Conservation (phyloP, 1,140 invertebrate genomes). For the Eufriesea mexicana region DNA sequence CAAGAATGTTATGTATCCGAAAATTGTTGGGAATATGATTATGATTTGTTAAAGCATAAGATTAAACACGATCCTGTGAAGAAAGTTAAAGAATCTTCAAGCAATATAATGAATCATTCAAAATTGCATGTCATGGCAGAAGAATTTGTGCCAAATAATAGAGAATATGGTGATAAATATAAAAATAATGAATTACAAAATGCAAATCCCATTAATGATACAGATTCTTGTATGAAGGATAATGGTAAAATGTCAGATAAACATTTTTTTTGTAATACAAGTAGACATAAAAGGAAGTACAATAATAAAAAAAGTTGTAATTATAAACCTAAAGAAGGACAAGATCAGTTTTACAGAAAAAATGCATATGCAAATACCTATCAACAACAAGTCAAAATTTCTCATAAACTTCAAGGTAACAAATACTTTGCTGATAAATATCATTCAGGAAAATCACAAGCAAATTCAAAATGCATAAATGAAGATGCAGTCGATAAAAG, state of each 20-base stretch:
- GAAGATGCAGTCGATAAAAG: no score
- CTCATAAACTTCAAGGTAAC: constrained; percentile 67
- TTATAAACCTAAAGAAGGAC: constrained; percentile 53
- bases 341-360: constrained; percentile 27
- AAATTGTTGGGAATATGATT: constrained; percentile 42
- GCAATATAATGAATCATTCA: constrained; percentile 56
- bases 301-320: constrained; percentile 55
- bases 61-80: constrained; percentile 15
- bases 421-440: constrained; percentile 60
- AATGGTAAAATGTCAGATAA: constrained; percentile 1
- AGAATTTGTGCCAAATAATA: constrained; percentile 65
- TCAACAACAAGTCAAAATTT: constrained; percentile 44
- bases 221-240: neutral
- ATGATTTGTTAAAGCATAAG: constrained; percentile 15
- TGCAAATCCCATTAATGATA: neutral
- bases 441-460: constrained; percentile 42
- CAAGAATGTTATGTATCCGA: constrained; percentile 12
- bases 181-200: neutral
- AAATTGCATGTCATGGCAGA: constrained; percentile 71
- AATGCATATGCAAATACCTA: constrained; percentile 50
- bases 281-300: constrained; percentile 55
- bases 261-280: constrained; percentile 23
- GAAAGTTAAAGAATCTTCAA: constrained; percentile 1
- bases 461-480: neutral
- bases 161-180: constrained; percentile 3